These are phyloP conservation scores for Toxotes chatareus DNA, from an alignment of 2,113 vertebrate species.

Conservation along the genomic window DNA sequence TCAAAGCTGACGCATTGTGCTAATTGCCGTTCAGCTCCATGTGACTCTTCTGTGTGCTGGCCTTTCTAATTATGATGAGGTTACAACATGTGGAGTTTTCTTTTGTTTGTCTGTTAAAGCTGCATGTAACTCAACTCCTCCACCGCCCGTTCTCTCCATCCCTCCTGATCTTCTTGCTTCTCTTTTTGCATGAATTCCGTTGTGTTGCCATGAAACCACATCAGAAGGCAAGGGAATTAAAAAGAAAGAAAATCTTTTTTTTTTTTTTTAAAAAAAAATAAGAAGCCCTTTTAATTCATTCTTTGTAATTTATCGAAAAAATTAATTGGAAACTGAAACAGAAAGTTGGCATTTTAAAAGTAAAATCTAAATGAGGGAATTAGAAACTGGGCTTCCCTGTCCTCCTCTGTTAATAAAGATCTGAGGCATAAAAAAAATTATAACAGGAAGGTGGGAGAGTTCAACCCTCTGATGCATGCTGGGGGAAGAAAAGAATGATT, in stretches of 20 bases:
- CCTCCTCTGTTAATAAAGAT: slow-evolving; percentile 27
- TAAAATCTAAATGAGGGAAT: slow-evolving; percentile 30
- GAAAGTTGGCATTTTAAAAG: slow-evolving; percentile 33
- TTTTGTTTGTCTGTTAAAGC: slow-evolving; percentile 4
- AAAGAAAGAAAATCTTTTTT: slow-evolving; percentile 37
- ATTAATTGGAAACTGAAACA: slow-evolving; percentile 45
- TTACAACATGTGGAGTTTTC: not conserved
- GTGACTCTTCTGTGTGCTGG: not conserved
- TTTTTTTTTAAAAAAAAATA: slow-evolving; percentile 15
- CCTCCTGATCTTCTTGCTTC: not conserved
- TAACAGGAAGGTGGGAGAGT: slow-evolving; percentile 21
- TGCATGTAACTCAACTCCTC: not conserved
- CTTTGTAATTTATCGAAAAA: slow-evolving; percentile 12
- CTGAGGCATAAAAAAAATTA: slow-evolving; percentile 20
- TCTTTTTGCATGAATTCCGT: not conserved
- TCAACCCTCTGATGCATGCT: not conserved
- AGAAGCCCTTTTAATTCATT: slow-evolving; percentile 23
- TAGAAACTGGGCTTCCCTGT: not conserved
- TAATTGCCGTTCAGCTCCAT: slow-evolving; percentile 15
- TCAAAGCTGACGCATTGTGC: not conserved
- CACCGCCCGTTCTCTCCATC: not conserved
- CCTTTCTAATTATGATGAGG: slow-evolving; percentile 29
- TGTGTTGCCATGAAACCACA: slow-evolving; percentile 21
- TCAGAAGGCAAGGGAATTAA: slow-evolving; percentile 5
- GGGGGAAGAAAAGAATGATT: slow-evolving; percentile 41